phyloP scores from a whole-genome alignment of 2,113 vertebrate species.

The Crypturellus undulatus region DNA sequence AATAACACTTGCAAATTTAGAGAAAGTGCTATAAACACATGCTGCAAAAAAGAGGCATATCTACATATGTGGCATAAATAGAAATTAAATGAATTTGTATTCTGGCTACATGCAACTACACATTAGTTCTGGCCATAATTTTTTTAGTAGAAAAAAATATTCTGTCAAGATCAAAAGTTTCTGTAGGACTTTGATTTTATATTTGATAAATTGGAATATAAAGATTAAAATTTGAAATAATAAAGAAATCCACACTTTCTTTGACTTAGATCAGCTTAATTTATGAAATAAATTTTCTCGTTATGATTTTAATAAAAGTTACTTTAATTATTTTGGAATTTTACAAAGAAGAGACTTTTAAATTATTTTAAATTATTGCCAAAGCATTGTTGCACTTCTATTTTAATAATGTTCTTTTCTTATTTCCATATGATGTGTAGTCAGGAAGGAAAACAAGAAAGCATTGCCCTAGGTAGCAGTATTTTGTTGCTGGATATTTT shows the following conservation, averaged over 20 bases:
- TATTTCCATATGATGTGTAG: too few relatives aligned
- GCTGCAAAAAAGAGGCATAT: constrained; percentile 12
- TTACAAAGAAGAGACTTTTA: not conserved
- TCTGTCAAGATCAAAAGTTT: constrained; percentile 49
- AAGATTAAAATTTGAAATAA: not conserved
- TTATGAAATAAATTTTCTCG: not conserved
- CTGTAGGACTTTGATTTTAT: constrained; percentile 5
- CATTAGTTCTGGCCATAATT: not conserved
- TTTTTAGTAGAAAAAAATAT: not conserved
- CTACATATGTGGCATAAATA: not conserved
- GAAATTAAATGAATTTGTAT: not conserved
- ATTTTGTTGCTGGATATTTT: not conserved
- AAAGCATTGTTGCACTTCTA: not conserved
- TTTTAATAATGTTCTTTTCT: not conserved
- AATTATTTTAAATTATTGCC: too few relatives aligned
- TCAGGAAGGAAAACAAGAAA: not conserved
- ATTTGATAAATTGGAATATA: not conserved
- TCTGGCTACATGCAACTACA: not conserved
- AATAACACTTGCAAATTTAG: constrained; percentile 24
- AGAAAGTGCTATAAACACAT: constrained; percentile 21
- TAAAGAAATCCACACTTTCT: not conserved
- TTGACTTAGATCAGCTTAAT: not conserved
- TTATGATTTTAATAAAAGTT: not conserved
- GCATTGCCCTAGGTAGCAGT: not conserved
- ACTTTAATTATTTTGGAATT: not conserved